These are phyloP conservation scores for Balearica regulorum DNA, from an alignment of 2,797 vertebrate species.

Conservation along the genomic window DNA sequence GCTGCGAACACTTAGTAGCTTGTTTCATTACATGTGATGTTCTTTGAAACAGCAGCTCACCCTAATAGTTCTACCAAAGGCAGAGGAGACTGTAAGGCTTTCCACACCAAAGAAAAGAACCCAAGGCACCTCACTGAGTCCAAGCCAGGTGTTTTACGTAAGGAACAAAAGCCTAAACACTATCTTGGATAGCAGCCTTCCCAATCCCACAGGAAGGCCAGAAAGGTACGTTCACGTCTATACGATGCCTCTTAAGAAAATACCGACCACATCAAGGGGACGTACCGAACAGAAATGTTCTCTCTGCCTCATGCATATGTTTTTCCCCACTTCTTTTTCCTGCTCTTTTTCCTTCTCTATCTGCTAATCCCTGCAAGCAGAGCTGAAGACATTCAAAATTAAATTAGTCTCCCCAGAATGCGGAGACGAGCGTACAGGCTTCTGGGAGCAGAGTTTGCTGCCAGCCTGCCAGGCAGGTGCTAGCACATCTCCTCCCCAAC, in stretches of 20 bases:
- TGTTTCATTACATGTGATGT: not conserved
- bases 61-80: not conserved
- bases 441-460: not conserved
- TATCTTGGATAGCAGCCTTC: not conserved
- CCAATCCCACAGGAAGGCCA: not conserved
- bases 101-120: not conserved
- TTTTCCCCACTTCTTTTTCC: not conserved
- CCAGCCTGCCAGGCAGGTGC: not conserved
- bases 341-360: not conserved
- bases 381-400: not conserved
- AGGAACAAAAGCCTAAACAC: not conserved
- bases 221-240: not conserved
- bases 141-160: not conserved
- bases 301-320: not conserved
- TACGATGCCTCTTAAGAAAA: not conserved
- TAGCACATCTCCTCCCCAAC: accelerated
- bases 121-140: not conserved
- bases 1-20: not conserved
- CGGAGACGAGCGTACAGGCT: not conserved
- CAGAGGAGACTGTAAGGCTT: not conserved
- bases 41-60: not conserved
- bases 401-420: not conserved
- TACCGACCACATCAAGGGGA: not conserved
- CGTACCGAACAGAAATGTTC: not conserved
- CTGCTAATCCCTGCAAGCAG: not conserved